phyloP scores from a whole-genome alignment of 2,888 invertebrate genomes.

The Phaonia tiefii region DNA sequence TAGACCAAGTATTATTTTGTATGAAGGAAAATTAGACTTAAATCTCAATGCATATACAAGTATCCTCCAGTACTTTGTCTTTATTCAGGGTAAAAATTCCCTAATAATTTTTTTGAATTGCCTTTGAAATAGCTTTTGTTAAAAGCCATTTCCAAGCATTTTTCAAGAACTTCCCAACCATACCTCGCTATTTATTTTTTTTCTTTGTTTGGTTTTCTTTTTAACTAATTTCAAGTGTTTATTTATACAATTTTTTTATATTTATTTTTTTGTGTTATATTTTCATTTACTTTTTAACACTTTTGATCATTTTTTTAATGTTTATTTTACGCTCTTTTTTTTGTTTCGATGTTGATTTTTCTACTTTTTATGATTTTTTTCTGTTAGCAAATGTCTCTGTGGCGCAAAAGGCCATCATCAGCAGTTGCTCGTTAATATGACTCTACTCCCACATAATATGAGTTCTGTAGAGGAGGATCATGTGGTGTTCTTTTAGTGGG shows the following conservation, averaged over 20 bases:
- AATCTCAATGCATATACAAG: too few relatives aligned
- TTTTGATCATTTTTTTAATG: slow-evolving; percentile 9
- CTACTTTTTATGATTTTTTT: neutral
- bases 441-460: slow-evolving; percentile 23
- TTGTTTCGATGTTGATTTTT: neutral
- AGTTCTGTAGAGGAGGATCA: too few relatives aligned
- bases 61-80: too few relatives aligned
- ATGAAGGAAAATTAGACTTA: too few relatives aligned
- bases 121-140: too few relatives aligned
- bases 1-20: too few relatives aligned
- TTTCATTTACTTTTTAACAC: slow-evolving; percentile 18
- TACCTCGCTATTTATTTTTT: neutral
- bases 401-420: too few relatives aligned
- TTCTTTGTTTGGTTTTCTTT: neutral
- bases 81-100: too few relatives aligned
- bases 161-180: neutral
- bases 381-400: neutral
- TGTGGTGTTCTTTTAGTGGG: neutral
- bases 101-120: too few relatives aligned
- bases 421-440: slow-evolving; percentile 2
- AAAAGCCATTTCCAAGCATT: too few relatives aligned
- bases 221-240: slow-evolving; percentile 9
- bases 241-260: slow-evolving; percentile 12
- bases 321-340: slow-evolving; percentile 1
- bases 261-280: neutral